Base-by-base conservation (phyloP, 1,140 invertebrate genomes). In the Sycobia sp. region DNA sequence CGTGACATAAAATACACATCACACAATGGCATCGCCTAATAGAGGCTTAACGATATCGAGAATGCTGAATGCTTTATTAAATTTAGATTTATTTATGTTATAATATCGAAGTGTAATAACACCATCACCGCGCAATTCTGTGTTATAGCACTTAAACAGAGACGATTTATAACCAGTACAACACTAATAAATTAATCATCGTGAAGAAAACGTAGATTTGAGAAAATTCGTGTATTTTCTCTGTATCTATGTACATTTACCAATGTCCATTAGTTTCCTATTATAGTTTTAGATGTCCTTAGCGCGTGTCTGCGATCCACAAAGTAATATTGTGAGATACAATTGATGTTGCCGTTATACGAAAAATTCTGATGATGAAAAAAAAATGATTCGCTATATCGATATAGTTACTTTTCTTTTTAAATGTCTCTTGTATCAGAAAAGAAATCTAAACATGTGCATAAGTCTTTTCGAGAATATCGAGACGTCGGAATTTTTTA, bases 41-140 rank as follows among this genome's bases (percentile, higher is more conserved):
- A 63, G 53, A 63, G 53, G 53, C 39, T 4, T 9, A 41, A 66
- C 67, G 67, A 73, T 73, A 69, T 76, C 74, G 73, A 67, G 77
- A 80, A 79, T 79, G 76, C 68, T 69, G 73, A 79, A 78, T 76
- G 77, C 73, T 75, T 78, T 73, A 77, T 68, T 51, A 75, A 69
- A 70, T 54, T 69, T 73, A 73, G 67, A 71, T 46, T 62, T 38
- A 67, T 50, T 67, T 71, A 65, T 65, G 62, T 69, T 60, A 67
- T 25, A n/a, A n/a, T n/a, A 65, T 54, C 56, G 49, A 57, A 69
- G 58, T 59, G 65, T 56, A 61, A 55, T 47, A 58, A 13, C 20
- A 62, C 67, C 55, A 65, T 67, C 47, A 58, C 55, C 16, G 50
- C 20, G 47, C 16, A 18, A n/a, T 25, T 43, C 10, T 36, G 18